Conservation (phyloP, 1,140 invertebrate genomes). For the Pogonomyrmex barbatus region DNA sequence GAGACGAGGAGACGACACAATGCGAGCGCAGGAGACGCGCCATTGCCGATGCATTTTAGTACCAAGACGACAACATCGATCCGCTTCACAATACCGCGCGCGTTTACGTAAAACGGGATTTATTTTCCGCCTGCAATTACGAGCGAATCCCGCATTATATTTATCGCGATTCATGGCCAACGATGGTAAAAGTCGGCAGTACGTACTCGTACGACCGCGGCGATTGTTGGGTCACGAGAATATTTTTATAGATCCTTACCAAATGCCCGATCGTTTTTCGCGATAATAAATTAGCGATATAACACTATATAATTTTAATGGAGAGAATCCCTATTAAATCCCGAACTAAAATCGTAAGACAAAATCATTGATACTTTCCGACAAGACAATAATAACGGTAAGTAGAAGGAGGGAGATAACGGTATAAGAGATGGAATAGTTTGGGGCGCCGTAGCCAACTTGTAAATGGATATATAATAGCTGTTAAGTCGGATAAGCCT, state of each 20-base stretch:
- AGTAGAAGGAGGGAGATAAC: not conserved
- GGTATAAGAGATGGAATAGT: conserved; percentile 42
- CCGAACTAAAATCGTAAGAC: not conserved
- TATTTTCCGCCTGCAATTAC: conserved; percentile 48
- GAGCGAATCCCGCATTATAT: conserved; percentile 1
- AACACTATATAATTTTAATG: not conserved
- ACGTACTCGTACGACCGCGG: not conserved
- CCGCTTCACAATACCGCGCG: conserved; percentile 22
- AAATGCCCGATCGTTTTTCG: not conserved
- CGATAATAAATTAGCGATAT: not conserved
- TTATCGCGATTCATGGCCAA: not conserved
- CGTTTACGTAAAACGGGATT: conserved; percentile 48
- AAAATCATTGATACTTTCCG: not conserved
- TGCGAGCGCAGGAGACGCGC: conserved; percentile 65
- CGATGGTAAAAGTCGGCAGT: not conserved
- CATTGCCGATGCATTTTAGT: conserved; percentile 70
- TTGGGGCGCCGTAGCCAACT: not conserved
- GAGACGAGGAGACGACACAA: conserved; percentile 50
- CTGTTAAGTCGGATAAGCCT: conserved; percentile 74
- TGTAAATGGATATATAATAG: conserved; percentile 71
- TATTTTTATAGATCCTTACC: not conserved
- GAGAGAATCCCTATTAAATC: not conserved
- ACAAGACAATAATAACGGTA: not conserved
- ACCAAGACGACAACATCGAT: conserved; percentile 69
- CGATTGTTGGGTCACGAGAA: not conserved